These are phyloP conservation scores for Callipepla squamata DNA, from an alignment of 2,113 vertebrate genomes.

Conservation along the genomic window DNA sequence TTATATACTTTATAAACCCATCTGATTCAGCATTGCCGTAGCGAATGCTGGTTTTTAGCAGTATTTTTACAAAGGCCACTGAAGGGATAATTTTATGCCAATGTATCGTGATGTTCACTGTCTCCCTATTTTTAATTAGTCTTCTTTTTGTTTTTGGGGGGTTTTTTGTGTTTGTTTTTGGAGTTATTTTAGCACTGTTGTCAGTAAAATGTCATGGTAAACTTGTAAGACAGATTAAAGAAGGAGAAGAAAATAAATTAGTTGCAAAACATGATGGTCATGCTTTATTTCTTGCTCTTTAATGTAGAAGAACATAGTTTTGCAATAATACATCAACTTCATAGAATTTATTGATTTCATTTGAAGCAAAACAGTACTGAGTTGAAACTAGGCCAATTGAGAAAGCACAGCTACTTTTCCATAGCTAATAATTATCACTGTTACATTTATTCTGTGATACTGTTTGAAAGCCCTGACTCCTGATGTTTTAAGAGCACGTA, in stretches of 20 bases:
- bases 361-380: conserved; percentile 4
- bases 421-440: background rate
- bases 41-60: conserved; percentile 31
- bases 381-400: conserved; percentile 52
- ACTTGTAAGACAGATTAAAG: conserved; percentile 70
- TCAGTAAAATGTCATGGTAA: conserved; percentile 73
- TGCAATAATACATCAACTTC: conserved; percentile 53
- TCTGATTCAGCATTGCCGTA: conserved; percentile 60
- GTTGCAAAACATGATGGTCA: conserved; percentile 72
- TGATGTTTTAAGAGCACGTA: background rate
- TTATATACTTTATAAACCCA: conserved; percentile 25
- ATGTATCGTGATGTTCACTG: conserved; percentile 35
- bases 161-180: conserved; percentile 44
- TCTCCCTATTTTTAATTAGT: conserved; percentile 70
- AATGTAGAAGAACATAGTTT: conserved; percentile 61
- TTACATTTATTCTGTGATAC: background rate
- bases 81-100: conserved; percentile 64
- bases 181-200: conserved; percentile 61
- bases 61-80: conserved; percentile 51
- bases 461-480: background rate
- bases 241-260: conserved; percentile 65
- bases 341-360: conserved; percentile 52
- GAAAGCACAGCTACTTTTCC: conserved; percentile 19
- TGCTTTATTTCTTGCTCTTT: conserved; percentile 68
- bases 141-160: conserved; percentile 36